A percentile compares a stretch with the other conserved stretches of the same genome.
These are phyloP conservation scores for Wiebesia pumilae DNA, from an alignment of 1,140 invertebrate species.

Conservation along the genomic window DNA sequence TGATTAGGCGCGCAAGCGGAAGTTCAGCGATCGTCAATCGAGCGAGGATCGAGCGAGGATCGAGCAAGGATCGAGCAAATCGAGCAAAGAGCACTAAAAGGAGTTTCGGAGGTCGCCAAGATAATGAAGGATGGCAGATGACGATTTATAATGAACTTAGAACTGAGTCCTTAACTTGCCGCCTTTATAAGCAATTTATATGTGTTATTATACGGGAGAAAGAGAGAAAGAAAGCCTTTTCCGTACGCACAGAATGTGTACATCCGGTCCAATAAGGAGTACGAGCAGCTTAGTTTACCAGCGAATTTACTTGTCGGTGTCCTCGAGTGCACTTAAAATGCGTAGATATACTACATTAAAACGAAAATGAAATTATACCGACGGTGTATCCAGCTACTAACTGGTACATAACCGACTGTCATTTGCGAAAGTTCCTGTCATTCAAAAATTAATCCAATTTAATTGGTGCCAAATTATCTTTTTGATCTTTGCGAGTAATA, in stretches of 20 bases:
- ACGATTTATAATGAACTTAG: not conserved
- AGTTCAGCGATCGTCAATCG: not conserved
- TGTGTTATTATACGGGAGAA: not conserved
- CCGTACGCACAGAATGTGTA: no score
- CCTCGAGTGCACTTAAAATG: no score
- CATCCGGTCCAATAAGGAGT: not conserved
- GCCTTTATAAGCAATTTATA: no score
- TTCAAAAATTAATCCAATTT: no score
- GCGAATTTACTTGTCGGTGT: not conserved
- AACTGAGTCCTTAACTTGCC: not conserved
- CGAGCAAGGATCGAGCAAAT: not conserved
- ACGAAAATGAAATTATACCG: no score
- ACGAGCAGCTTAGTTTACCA: not conserved
- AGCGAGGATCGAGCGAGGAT: not conserved
- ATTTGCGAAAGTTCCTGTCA: no score
- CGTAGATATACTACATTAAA: no score
- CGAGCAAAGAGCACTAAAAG: not conserved
- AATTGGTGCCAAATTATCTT: no score
- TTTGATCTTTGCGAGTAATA: not conserved
- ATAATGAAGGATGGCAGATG: not conserved
- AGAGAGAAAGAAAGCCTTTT: no score
- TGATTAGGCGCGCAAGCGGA: not conserved
- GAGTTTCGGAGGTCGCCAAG: not conserved
- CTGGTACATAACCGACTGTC: no score
- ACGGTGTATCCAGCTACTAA: no score